phyloP scores from a whole-genome alignment of 2,113 vertebrate genomes.

The Megaceryle maxima region DNA sequence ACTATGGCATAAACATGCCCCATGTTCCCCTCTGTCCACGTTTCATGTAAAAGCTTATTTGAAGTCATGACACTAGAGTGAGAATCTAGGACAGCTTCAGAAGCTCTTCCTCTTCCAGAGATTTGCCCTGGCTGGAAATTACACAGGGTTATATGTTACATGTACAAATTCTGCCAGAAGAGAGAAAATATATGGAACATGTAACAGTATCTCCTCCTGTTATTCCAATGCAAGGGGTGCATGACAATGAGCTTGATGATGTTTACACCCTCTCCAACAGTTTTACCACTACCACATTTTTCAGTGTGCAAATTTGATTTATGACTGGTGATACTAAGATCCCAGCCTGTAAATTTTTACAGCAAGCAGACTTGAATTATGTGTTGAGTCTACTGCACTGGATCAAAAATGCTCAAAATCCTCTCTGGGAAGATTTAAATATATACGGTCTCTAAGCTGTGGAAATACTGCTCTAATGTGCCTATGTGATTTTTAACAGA shows the following conservation, averaged over 20 bases:
- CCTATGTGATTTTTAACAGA: slow-evolving; percentile 70
- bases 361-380: slow-evolving; percentile 61
- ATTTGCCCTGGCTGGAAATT: background rate
- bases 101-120: background rate
- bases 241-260: slow-evolving; percentile 32
- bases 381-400: slow-evolving; percentile 41
- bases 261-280: slow-evolving; percentile 17
- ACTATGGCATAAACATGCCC: background rate
- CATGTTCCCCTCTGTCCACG: background rate
- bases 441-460: slow-evolving; percentile 53
- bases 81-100: background rate
- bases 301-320: slow-evolving; percentile 53
- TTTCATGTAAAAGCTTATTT: background rate
- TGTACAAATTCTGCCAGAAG: background rate
- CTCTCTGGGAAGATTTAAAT: slow-evolving; percentile 65
- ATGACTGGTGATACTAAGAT: slow-evolving; percentile 31
- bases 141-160: background rate
- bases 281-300: slow-evolving; percentile 36
- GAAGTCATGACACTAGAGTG: background rate
- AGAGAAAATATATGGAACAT: background rate
- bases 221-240: background rate
- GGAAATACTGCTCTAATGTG: slow-evolving; percentile 59
- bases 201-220: background rate
- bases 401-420: slow-evolving; percentile 53
- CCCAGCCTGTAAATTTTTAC: slow-evolving; percentile 65